Base-by-base conservation (phyloP, 1,140 invertebrate genomes). In the Colletes latitarsis region DNA sequence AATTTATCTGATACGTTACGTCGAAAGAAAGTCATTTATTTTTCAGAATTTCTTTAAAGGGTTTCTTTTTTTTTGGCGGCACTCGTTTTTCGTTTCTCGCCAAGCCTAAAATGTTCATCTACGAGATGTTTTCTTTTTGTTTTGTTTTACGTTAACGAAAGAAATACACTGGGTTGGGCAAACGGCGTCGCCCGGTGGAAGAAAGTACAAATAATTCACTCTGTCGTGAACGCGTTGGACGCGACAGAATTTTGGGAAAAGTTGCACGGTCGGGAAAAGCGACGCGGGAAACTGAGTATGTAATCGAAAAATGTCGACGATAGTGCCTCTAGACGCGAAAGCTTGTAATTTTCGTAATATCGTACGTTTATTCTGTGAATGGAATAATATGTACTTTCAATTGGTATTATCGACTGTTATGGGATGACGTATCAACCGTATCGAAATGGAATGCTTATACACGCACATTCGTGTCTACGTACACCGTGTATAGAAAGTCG, bases 251-350 rank as follows among this genome's bases (percentile, higher is more conserved):
- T 30, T 15, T 10, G 4, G 39, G 9, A 46, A 14, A 30, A 15
- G 39, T n/a, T 12, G 6, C 17, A 43, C 39, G 39, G 49, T 21
- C 41, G 74, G n/a, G 21, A 53, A 69, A 80, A 57, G 19, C 43
- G 58, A 66, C 49, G 39, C 49, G 69, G 30, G 67, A 46, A 60
- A 77, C n/a, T 21, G 43, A 58, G 19, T 21, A 46, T 21, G 60
- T 41, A 41, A 63, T 49, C 30, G 14, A 39, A 41, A 30, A 63
- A 39, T 8, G 69, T 76, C 19, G 46, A 84, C 70, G 64, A 85
- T 85, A 86, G 88, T 88, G 88, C 88, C 88, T 88, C 82, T 78
- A 82, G 60, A 73, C 62, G 81, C 62, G 41, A 84, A 77, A 81
- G 74, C 82, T 88, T 67, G 49, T 70, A 73, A 84, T 75, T 58